Conservation (phyloP, 1,140 invertebrate species). For the Conus ventricosus region DNA sequence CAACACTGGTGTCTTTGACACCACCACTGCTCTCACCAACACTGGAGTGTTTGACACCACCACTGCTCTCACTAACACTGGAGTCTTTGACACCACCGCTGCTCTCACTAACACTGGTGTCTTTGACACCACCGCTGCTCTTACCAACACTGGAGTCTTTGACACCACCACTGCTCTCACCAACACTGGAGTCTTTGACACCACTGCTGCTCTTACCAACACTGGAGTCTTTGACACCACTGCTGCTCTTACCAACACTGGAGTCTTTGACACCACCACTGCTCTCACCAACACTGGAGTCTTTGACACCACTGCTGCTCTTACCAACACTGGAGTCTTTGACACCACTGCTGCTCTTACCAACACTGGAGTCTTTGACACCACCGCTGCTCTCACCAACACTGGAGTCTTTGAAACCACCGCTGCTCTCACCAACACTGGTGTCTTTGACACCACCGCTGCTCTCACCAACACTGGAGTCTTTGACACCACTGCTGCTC, state of each 20-base stretch:
- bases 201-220: neutral
- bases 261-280: neutral
- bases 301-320: neutral
- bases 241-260: neutral
- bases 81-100: neutral
- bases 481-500: neutral
- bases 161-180: neutral
- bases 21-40: neutral
- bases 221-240: neutral
- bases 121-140: neutral
- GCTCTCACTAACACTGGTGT: too few species aligned
- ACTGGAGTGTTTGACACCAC: neutral
- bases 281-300: neutral
- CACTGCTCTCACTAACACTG: neutral
- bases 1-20: too few species aligned
- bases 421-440: neutral
- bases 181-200: too few species aligned
- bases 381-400: neutral
- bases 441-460: neutral
- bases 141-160: neutral
- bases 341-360: neutral
- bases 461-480: too few species aligned
- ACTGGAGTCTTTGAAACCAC: neutral
- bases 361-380: neutral
- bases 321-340: neutral